Evolutionary conservation across 2,888 invertebrate species (phyloP).

Genomic region (Leuctra nigra): DNA sequence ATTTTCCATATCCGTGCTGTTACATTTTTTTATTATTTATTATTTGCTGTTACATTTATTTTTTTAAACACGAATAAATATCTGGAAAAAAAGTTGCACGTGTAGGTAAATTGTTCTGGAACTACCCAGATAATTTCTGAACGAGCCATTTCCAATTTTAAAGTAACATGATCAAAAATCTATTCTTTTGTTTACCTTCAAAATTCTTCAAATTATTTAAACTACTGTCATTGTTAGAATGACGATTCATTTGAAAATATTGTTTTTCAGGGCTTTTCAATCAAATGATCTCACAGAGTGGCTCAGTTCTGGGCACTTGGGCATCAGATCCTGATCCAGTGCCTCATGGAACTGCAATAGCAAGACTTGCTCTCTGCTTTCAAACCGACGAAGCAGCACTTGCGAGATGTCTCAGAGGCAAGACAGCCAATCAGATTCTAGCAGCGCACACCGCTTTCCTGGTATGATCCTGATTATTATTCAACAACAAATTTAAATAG

Average conservation of each 20-base stretch:
- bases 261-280: constrained; percentile 44
- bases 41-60: no score
- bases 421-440: constrained; percentile 38
- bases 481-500: no score
- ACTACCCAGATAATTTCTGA: no score
- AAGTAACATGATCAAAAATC: no score
- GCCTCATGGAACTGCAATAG: constrained; percentile 39
- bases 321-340: constrained; percentile 40
- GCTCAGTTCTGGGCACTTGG: constrained; percentile 45
- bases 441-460: constrained; percentile 37
- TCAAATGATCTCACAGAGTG: constrained; percentile 47
- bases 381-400: constrained; percentile 36
- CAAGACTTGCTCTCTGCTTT: constrained; percentile 38
- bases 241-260: not conserved
- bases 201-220: no score
- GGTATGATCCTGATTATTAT: constrained; percentile 29
- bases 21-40: no score
- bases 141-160: no score
- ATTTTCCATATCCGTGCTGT: no score
- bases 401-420: constrained; percentile 38
- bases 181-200: no score
- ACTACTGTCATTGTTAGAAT: not conserved
- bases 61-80: no score
- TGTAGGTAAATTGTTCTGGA: no score
- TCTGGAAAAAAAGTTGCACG: no score